Conservation (phyloP, 2,797 vertebrate genomes). For the Otolemur crassicaudatus region DNA sequence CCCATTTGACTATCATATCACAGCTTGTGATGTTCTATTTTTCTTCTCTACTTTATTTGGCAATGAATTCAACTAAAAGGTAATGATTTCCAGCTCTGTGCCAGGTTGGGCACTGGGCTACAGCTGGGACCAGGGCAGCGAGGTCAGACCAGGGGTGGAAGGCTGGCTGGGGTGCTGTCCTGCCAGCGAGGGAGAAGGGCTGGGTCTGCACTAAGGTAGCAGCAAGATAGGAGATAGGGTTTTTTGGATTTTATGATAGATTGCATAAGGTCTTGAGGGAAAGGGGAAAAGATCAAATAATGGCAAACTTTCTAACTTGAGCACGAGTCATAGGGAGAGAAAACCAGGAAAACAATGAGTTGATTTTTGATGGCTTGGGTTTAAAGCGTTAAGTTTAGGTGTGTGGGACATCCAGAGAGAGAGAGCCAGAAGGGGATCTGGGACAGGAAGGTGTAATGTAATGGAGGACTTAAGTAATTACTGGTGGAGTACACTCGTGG, state of each 20-base stretch:
- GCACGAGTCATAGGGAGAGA: not conserved
- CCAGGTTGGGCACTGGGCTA: not conserved
- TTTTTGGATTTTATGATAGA: not conserved
- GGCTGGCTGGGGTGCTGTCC: not conserved
- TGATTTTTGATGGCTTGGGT: not conserved
- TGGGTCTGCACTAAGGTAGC: not conserved
- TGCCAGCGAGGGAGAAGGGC: not conserved
- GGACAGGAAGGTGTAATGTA: not conserved
- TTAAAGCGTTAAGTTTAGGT: not conserved
- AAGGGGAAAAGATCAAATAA: not conserved
- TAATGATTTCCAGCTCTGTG: not conserved
- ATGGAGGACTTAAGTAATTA: not conserved
- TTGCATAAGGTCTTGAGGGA: not conserved
- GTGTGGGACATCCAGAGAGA: not conserved
- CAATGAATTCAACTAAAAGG: not conserved
- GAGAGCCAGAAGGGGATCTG: not conserved
- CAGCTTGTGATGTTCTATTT: slow-evolving; percentile 26
- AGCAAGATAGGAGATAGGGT: not conserved
- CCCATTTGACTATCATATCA: slow-evolving; percentile 1
- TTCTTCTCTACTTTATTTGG: slow-evolving; percentile 18
- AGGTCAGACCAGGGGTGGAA: not conserved
- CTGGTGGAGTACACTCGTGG: not conserved
- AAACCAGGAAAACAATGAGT: not conserved
- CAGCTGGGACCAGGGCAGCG: not conserved
- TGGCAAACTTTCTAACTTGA: not conserved